Percentiles rank a stretch among this genome's conserved stretches.
Conservation (phyloP, 2,797 vertebrate genomes). For the Phrynocephalus forsythii region DNA sequence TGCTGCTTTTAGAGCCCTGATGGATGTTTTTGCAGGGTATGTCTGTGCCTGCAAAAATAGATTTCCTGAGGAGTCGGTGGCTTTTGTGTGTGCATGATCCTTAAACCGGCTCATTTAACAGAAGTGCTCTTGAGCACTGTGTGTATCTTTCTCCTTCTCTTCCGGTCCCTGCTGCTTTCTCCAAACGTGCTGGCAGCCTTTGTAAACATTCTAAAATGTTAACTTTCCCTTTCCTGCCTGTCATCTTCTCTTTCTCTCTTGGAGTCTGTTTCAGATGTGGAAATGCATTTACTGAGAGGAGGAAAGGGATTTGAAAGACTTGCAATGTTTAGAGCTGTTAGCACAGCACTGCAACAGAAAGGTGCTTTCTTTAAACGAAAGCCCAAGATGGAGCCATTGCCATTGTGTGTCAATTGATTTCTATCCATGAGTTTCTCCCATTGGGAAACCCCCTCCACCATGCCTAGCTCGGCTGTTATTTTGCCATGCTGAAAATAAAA, state of each 20-base stretch:
- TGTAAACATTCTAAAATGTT: neutral
- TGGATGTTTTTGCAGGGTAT: neutral
- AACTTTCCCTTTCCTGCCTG: neutral
- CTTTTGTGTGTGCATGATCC: accelerated
- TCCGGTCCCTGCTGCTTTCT: accelerated
- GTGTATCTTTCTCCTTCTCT: neutral
- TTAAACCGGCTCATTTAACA: neutral
- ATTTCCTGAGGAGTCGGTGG: neutral
- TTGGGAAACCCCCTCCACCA: neutral
- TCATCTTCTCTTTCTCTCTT: neutral
- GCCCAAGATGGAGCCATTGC: neutral
- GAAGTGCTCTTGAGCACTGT: neutral
- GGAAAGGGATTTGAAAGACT: neutral
- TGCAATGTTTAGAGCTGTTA: accelerated
- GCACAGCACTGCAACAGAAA: neutral
- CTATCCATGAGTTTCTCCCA: neutral
- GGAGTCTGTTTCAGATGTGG: conserved; percentile 10
- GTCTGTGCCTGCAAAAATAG: neutral
- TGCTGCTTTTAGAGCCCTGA: conserved; percentile 14
- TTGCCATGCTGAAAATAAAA: neutral
- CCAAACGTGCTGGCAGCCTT: neutral
- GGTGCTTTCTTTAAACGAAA: neutral
- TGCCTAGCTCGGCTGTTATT: neutral
- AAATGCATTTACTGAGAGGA: neutral
- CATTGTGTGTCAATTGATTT: neutral